Evolutionary conservation across 2,113 vertebrate species (phyloP), one percentile per base, ranked within the genome.

Genomic region (Gorilla gorilla): DNA sequence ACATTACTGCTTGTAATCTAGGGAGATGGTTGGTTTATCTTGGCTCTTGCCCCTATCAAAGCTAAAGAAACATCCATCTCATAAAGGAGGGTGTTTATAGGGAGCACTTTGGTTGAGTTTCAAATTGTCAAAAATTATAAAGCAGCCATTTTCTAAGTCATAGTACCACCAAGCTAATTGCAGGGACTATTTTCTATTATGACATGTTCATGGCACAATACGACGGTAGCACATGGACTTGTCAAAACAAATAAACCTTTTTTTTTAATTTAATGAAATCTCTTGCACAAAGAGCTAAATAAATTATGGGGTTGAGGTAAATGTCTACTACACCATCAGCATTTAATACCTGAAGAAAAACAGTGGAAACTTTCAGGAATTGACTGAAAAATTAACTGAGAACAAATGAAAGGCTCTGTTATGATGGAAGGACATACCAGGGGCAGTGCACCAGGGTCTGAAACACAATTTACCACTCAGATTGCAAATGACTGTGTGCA

Each of bases 241-340:
- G 97, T 98, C 98, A 98, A 98, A 98, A 99, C 98, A 98, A 98
- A 98, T 97, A 98, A 98, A 98, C 94, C 95, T 94, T 96, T 98
- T 72, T 72, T 97, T 20, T 75, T 80, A 76, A 81, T 76, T 89
- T 86, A 81, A 84, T 66, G 83, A 98, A 97, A 98, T 96, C 95
- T 61, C 85, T 78, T 90, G 94, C 85, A 98, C 94, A 97, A 98
- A 97, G 95, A 92, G 57, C 96, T 89, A 97, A 97, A 97, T 93
- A 98, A 98, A 98, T 98, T 97, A 97, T 0, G 79, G 96, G 90
- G 90, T 97, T 98, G 95, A 97, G 70, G 97, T 84, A 92, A 98
- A 82, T 1, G 16, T 95, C 97, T 96, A 55, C 92, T 70, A 70
- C 88, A 94, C 95, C 96, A 94, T 92, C 95, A 96, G 96, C 96